phyloP scores from a whole-genome alignment of 2,113 vertebrate genomes.

The Cryptotis parvus region DNA sequence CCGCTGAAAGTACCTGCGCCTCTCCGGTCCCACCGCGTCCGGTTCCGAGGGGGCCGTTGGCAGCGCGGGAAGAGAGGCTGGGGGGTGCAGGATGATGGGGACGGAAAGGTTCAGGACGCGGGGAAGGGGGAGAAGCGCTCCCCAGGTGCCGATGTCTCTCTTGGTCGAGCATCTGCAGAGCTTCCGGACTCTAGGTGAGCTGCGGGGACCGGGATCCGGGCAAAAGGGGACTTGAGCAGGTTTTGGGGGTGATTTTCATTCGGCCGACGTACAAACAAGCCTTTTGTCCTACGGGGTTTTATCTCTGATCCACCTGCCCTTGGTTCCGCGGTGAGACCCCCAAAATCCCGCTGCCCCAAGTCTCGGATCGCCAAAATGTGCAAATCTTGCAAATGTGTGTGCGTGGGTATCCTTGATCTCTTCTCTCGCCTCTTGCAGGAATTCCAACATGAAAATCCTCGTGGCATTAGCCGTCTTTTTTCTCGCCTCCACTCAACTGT shows the following conservation, averaged over 20 bases:
- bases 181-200: not conserved
- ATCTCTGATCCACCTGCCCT: not conserved
- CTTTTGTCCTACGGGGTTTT: not conserved
- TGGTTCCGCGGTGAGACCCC: not conserved
- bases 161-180: slow-evolving; percentile 48
- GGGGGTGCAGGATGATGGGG: not conserved
- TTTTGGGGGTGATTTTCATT: not conserved
- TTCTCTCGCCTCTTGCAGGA: slow-evolving; percentile 28
- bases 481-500: slow-evolving; percentile 88
- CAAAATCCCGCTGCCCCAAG: not conserved
- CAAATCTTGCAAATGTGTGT: not conserved
- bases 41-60: not conserved
- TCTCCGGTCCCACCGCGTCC: fast-evolving
- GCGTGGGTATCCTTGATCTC: not conserved
- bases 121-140: not conserved
- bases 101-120: too few species aligned
- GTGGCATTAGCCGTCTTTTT: slow-evolving; percentile 89
- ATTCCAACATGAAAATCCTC: slow-evolving; percentile 90
- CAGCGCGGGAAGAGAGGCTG: not conserved
- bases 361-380: not conserved
- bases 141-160: not conserved
- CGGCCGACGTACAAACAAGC: not conserved
- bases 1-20: slow-evolving; percentile 46
- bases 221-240: not conserved
- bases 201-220: not conserved